Conservation (phyloP, 2,888 invertebrate species). For the Chaetogeoica ovagalla region DNA sequence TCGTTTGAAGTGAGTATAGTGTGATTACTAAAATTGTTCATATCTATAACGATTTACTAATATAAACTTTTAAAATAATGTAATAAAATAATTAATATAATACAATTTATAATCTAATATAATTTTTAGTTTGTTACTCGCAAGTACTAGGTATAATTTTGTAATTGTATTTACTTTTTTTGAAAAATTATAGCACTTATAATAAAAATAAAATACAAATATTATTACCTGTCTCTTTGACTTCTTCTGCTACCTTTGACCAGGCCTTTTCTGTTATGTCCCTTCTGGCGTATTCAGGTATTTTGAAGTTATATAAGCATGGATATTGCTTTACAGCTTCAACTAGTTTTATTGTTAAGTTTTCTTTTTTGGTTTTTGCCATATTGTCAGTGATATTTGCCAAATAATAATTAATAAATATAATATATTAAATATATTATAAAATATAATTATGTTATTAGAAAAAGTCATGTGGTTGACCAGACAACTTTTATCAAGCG, state of each 20-base stretch:
- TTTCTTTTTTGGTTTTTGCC: slow-evolving; percentile 4
- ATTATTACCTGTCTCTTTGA: too few species aligned
- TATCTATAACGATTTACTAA: too few species aligned
- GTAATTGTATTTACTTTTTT: too few species aligned
- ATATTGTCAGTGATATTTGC: slow-evolving; percentile 9
- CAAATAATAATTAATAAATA: background rate
- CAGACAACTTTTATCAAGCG: slow-evolving; percentile 21
- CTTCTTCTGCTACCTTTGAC: slow-evolving; percentile 26
- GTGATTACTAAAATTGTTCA: too few species aligned
- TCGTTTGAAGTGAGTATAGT: too few species aligned
- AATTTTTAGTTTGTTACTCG: too few species aligned
- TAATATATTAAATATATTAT: background rate
- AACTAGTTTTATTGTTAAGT: slow-evolving; percentile 22
- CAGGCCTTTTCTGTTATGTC: slow-evolving; percentile 32
- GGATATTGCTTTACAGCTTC: slow-evolving; percentile 24
- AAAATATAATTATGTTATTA: slow-evolving; percentile 1
- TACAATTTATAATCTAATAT: too few species aligned
- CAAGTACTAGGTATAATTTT: too few species aligned
- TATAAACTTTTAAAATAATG: too few species aligned
- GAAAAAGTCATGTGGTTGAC: slow-evolving; percentile 19
- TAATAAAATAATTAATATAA: too few species aligned
- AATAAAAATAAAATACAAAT: too few species aligned
- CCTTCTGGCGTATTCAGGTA: slow-evolving; percentile 31
- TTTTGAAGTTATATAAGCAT: slow-evolving; percentile 37
- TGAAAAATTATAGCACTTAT: too few species aligned